Base-by-base conservation (phyloP, 2,888 invertebrate genomes). In the Stenoptilia bipunctidactyla region DNA sequence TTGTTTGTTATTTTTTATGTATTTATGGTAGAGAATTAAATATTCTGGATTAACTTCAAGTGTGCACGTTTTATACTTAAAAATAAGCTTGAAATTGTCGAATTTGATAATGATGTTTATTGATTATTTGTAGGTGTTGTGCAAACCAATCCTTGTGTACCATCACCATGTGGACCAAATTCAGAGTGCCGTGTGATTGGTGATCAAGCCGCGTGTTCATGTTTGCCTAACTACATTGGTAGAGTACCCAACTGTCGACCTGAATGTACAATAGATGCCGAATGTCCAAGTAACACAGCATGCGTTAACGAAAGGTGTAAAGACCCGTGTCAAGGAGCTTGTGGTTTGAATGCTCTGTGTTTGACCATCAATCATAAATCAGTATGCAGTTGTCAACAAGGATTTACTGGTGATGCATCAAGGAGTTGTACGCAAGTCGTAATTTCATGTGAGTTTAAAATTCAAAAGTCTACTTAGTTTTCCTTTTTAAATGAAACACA, bases 201-300 rank as follows among this genome's bases (percentile, higher is more conserved):
- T 40, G 88, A 89, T 44, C 92, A 93, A 70, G 90, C 93, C n/a
- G 93, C 93, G 37, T 94, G 94, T 62, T 93, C 93, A 36, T 94
- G 94, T 67, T 75, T 91, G 50, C 84, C 88, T 15, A 91, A 93
- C 60, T 94, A 90, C 61, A 87, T 93, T 37, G 95, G 95, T 45
- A 88, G 93, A 51, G 92, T 95, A 38, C 94, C 94, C 15, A 93
- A 92, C 58, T 95, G 94, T 60, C 86, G 93, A 55, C 93, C 94
- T 0, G 93, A 94, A 70, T 94, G 94, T 61, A 89, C 89, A 2
- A 90, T 89, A 46, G 88, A 91, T 57, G 89, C 91, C 6, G 94
- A 94, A 69, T 95, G 95, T 60, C 88, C 93, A 1, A 90, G 89
- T 54, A 91, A 92, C 59, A 86, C 92, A 45, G 92, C 94, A 42